Evolutionary conservation across 1,140 invertebrate genomes (phyloP), one percentile per base, ranked within the genome.

Genomic region (Lepidostoma basale): DNA sequence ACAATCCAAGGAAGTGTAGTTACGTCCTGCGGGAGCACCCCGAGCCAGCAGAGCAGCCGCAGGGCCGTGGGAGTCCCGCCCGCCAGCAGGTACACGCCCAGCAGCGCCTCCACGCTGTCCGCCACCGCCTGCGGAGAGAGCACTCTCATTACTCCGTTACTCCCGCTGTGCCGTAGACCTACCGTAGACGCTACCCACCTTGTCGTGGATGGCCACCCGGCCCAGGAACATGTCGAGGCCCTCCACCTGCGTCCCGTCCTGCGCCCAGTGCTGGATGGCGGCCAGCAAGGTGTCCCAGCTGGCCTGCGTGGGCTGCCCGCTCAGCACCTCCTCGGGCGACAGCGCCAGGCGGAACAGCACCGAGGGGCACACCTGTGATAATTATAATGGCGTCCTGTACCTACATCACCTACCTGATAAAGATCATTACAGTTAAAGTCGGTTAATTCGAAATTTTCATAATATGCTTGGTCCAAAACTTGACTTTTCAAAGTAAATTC

Each of bases 31-130:
- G 88, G 89, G 25, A 90, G 78, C 49, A 92, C 83, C 33, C 81
- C 84, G 33, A 96, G 83, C 89, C 90, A 96, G 63, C 89, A 86
- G 40, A 96, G 77, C 44, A 96, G 79, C 62, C 82, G 84, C 1
- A 92, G 80, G 2, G 77, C 81, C 33, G 79, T 80, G 42, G 78
- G 70, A 12, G 86, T 74, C 0, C 86, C 84, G 68, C 82, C 85
- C 74, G 86, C 85, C 36, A 85, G 75, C 0, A 92, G 80, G 75
- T 93, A 92, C 12, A 89, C 89, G 0, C 94, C 95, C 25, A 96
- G 86, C 0, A 97, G 76, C 0, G 94, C 90, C 82, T 97, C 94
- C 2, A 96, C 86, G 73, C 85, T 87, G 81, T 97, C 94, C 0
- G 94, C 89, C 1, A 95, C 81, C 42, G 82, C 85, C 84, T 95